These are phyloP conservation scores for Lordiphosa andalusiaca DNA, from an alignment of 2,888 invertebrate species.

Conservation along the genomic window DNA sequence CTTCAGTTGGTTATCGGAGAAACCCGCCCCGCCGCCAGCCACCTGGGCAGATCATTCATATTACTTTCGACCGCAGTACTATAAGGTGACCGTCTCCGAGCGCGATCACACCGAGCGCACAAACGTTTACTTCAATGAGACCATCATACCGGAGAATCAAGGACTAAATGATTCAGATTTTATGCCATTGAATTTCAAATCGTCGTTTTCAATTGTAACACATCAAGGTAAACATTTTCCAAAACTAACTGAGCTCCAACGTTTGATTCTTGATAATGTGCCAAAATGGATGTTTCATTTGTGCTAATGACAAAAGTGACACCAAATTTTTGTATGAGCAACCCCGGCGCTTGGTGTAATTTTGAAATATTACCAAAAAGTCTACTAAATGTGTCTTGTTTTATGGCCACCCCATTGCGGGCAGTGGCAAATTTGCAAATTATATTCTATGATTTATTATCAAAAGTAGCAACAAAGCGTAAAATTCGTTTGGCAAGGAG, in stretches of 20 bases:
- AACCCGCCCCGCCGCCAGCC: slow-evolving; percentile 80
- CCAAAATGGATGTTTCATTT: slow-evolving; percentile 59
- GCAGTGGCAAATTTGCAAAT: slow-evolving; percentile 43
- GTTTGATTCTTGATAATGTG: slow-evolving; percentile 49
- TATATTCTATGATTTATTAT: slow-evolving; percentile 71
- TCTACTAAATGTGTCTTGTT: slow-evolving; percentile 36
- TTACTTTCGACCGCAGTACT: slow-evolving; percentile 79
- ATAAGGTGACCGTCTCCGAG: slow-evolving; percentile 81
- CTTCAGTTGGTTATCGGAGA: slow-evolving; percentile 78
- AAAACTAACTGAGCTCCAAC: background rate
- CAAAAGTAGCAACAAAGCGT: slow-evolving; percentile 68
- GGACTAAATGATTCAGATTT: slow-evolving; percentile 78
- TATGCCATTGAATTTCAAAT: slow-evolving; percentile 79
- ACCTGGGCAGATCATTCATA: slow-evolving; percentile 81
- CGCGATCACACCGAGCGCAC: slow-evolving; percentile 79
- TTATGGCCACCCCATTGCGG: slow-evolving; percentile 35
- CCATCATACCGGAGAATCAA: slow-evolving; percentile 77
- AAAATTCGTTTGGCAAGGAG: slow-evolving; percentile 60
- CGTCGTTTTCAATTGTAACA: slow-evolving; percentile 80
- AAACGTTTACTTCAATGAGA: slow-evolving; percentile 78
- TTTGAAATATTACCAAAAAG: slow-evolving; percentile 59
- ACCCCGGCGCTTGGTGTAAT: slow-evolving; percentile 22
- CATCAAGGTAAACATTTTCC: slow-evolving; percentile 80
- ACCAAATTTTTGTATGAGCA: slow-evolving; percentile 36
- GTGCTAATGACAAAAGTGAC: slow-evolving; percentile 64